Percentiles rank a stretch among this genome's conserved stretches.
Evolutionary conservation across 2,113 vertebrate genomes (phyloP).

Genomic region (Notothenia rossii): DNA sequence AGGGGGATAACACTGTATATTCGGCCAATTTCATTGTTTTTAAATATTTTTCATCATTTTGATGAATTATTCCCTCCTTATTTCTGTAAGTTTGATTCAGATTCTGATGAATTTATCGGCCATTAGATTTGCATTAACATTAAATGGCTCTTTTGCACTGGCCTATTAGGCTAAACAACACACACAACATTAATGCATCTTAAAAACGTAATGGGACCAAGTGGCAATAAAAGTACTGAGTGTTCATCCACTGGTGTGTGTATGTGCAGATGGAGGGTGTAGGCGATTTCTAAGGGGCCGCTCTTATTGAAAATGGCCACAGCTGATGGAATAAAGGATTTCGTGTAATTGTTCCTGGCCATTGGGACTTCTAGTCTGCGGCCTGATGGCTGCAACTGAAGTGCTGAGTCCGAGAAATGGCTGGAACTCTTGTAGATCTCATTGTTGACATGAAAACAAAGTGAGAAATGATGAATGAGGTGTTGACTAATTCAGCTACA

Average conservation of each 20-base stretch:
- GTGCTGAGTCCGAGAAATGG: not conserved
- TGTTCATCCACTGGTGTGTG: not conserved
- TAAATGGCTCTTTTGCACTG: too few species aligned
- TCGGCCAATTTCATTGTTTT: not conserved
- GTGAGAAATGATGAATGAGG: not conserved
- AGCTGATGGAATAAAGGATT: constrained; percentile 3
- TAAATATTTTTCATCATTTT: not conserved
- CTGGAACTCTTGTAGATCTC: not conserved
- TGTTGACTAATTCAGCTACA: not conserved
- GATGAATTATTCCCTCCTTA: not conserved
- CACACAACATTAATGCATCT: not conserved
- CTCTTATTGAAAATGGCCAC: not conserved
- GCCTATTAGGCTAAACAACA: not conserved
- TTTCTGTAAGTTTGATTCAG: not conserved
- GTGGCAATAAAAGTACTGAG: not conserved
- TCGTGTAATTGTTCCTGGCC: not conserved
- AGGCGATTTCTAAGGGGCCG: not conserved
- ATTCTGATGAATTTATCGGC: too few species aligned
- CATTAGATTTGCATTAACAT: too few species aligned
- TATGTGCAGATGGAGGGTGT: not conserved
- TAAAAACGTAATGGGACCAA: not conserved
- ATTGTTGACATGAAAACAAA: not conserved
- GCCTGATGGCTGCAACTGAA: not conserved
- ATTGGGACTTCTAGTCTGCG: not conserved
- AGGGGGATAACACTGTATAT: not conserved